Evolutionary conservation across 2,113 vertebrate species (phyloP), one percentile per base, ranked within the genome.

Genomic region (Ciconia boyciana): DNA sequence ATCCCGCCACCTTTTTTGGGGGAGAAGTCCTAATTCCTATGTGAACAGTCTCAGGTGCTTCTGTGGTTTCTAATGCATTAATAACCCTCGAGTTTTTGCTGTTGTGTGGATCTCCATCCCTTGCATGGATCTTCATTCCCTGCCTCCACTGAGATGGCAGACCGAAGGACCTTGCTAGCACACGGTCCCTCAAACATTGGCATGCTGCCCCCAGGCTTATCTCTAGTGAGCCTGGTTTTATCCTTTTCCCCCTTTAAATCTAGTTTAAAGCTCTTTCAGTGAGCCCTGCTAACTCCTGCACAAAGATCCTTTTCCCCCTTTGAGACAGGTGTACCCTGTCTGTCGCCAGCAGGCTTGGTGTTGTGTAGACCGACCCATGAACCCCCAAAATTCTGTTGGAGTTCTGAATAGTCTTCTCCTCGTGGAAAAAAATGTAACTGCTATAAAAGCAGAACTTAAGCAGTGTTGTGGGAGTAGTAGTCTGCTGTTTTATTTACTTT

Each of bases 331-430:
- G n/a, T 31, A 48, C 3, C 9, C 20, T 1, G 3, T 61, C 25
- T 43, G 17, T 74, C 1, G 3, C 28, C 25, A 49, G 17, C 34
- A 19, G 41, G 15, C 12, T 15, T 81, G 41, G 16, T 52, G 28
- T 44, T 2, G 2, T n/a, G 25, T 57, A 26, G 51, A 22, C 29
- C 4, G 6, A 62, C 21, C 26, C 18, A 19, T n/a, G 20, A 80
- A 60, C 2, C 1, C 9, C 5, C 6, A 0, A 21, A 25, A 49
- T 48, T 55, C 46, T 75, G 10, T 20, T 3, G 2, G 34, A 24
- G 54, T 54, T 75, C 25, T 68, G 25, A 36, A 36, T 34, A 55
- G n/a, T 43, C 39, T 71, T 60, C 66, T 87, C 21, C 48, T 69
- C 11, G 16, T 39, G 58, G 25, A 43, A 66, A 32, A 32, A 46